Base-by-base conservation (phyloP, 2,888 invertebrate genomes). In the Agriotes lineatus region DNA sequence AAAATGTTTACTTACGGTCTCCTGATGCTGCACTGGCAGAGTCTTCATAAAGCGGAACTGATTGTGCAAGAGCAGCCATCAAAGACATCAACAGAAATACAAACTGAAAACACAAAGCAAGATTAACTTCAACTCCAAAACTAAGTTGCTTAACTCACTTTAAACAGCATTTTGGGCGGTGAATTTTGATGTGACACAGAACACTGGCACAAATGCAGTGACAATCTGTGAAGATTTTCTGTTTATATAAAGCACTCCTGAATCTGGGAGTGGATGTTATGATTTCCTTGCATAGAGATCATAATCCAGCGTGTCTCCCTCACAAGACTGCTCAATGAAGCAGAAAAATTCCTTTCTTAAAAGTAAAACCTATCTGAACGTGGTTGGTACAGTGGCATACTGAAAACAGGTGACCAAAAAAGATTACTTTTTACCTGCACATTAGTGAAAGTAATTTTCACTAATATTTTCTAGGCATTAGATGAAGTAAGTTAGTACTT, bases 21-120 rank as follows among this genome's bases (percentile, higher is more conserved):
- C 73, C 77, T 48, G 76, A 64, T 19, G 77, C 77, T 33, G 77
- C 77, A 30, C 72, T 22, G 35, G 76, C 77, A 48, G 75, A 67
- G 69, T 79, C 78, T 12, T 76, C 72, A 66, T 77, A 63, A 22
- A 73, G 37, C 1, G 76, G 77, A 44, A 12, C 18, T 30, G 67
- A 60, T 5, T 52, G 45, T 33, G 44, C 54, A 45, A 44, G 10
- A 12, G 42, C 37, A 18, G 42, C 60, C 20, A 69, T 20, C 35
- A 68, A 33, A 18, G 58, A 16, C 16, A 65, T 37, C 44, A 69
- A 37, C 14, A 67, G 33, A 33, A 65, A 64, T 22, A 64, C 30
- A 65, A 65, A 35, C 69, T 69, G 30, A 14, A 65, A 69, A 59
- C 4, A 54, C 1, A 45, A n/a, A 60, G 25, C n/a, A 22, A 30